A percentile compares a stretch with the other conserved stretches of the same genome.
Conservation (phyloP, 92 coral and sea anemone species). For the Zoanthus sansibaricus region DNA sequence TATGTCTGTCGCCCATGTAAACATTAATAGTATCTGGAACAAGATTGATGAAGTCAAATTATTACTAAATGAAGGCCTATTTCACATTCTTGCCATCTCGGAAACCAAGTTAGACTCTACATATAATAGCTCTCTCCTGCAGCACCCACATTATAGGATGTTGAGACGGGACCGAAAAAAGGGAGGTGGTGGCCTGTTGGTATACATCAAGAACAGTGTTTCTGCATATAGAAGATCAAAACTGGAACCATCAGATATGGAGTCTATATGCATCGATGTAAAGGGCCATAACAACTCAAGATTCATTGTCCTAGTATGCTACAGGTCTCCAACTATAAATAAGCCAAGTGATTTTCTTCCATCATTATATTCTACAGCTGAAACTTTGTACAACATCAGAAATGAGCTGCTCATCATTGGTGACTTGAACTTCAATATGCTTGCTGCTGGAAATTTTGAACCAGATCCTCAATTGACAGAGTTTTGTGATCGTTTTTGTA, state of each 20-base stretch:
- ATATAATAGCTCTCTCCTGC: constrained; percentile 20
- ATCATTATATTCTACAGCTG: constrained; percentile 43
- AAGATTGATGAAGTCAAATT: constrained; percentile 64
- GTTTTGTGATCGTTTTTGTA: constrained; percentile 45
- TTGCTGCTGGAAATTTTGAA: background rate
- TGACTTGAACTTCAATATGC: constrained; percentile 54
- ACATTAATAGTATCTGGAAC: constrained; percentile 56
- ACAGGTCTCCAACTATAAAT: constrained; percentile 54
- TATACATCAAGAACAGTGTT: constrained; percentile 36
- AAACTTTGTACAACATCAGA: constrained; percentile 40
- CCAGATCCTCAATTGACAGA: constrained; percentile 48
- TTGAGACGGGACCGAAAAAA: constrained; percentile 54
- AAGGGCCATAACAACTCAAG: constrained; percentile 55
- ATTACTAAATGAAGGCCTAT: constrained; percentile 49
- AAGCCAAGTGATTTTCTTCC: constrained; percentile 49
- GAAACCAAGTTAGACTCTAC: constrained; percentile 58
- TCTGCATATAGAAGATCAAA: constrained; percentile 44
- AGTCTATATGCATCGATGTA: constrained; percentile 56
- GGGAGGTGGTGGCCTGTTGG: constrained; percentile 64
- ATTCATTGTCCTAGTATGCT: constrained; percentile 57
- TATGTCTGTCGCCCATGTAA: constrained; percentile 55
- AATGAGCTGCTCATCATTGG: constrained; percentile 60
- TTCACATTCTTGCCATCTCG: constrained; percentile 61
- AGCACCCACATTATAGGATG: constrained; percentile 56
- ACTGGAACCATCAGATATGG: constrained; percentile 58